These are phyloP conservation scores for Proterorhinus semilunaris DNA, from an alignment of 2,113 vertebrate genomes.

Conservation along the genomic window DNA sequence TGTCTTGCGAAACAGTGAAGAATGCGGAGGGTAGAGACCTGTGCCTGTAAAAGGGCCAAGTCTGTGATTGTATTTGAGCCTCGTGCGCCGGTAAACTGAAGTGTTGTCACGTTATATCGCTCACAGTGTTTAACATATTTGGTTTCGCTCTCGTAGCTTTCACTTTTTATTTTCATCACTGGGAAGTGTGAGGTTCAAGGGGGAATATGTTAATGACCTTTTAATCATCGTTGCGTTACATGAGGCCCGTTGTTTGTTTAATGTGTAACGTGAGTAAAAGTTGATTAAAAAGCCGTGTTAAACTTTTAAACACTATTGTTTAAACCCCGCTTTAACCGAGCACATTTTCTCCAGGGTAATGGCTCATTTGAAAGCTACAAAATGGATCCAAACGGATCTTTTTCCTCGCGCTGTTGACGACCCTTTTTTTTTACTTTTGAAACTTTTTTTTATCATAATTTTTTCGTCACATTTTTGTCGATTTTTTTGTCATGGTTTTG, in stretches of 20 bases:
- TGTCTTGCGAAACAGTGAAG: not conserved
- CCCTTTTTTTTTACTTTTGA: no score
- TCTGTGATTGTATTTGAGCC: not conserved
- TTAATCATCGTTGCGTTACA: not conserved
- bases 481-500: no score
- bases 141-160: not conserved
- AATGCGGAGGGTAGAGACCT: not conserved
- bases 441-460: no score
- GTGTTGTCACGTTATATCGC: not conserved
- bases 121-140: not conserved
- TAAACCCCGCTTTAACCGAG: no score
- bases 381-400: no score
- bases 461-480: no score
- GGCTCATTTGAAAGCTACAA: no score
- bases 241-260: not conserved
- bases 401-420: no score
- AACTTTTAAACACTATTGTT: not conserved
- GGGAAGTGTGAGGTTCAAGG: not conserved
- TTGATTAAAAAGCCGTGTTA: not conserved
- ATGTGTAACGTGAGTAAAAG: not conserved
- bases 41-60: not conserved
- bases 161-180: not conserved
- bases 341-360: no score
- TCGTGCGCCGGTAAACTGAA: not conserved
- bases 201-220: not conserved